A percentile compares a stretch with the other conserved stretches of the same genome.
phyloP scores from a whole-genome alignment of 2,888 invertebrate species.

The Apodemia hepburni region DNA sequence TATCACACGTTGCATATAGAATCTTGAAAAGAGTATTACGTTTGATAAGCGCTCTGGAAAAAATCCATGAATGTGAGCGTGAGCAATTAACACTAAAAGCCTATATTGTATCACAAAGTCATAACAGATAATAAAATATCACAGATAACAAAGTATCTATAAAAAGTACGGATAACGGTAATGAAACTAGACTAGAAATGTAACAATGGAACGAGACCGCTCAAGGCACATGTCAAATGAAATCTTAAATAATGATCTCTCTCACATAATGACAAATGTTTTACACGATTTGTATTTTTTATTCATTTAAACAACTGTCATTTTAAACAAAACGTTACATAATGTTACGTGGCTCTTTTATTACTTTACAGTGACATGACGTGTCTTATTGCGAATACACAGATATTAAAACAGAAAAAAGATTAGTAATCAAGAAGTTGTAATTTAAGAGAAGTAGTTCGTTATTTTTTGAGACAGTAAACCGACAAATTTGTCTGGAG shows the following conservation, averaged over 20 bases:
- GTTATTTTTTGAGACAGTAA: too few relatives aligned
- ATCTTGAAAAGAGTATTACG: neutral
- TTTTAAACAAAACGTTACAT: constrained; percentile 16
- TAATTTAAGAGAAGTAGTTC: too few relatives aligned
- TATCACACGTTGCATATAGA: too few relatives aligned
- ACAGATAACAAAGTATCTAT: constrained; percentile 1
- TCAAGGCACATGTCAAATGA: constrained; percentile 19
- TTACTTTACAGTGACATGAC: neutral
- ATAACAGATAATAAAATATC: neutral
- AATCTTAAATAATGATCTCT: constrained; percentile 22
- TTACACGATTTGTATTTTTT: constrained; percentile 18
- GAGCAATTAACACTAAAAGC: neutral
- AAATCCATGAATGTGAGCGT: neutral
- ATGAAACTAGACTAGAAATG: constrained; percentile 3
- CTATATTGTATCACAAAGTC: constrained; percentile 2
- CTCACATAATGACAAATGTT: constrained; percentile 22
- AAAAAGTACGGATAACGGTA: constrained; percentile 11
- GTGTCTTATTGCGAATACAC: too few relatives aligned
- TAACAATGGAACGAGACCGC: constrained; percentile 15
- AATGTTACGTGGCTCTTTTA: neutral
- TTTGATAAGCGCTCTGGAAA: neutral
- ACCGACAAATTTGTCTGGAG: too few relatives aligned
- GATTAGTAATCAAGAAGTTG: too few relatives aligned
- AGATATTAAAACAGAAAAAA: too few relatives aligned
- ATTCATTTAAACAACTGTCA: constrained; percentile 14